phyloP scores from a whole-genome alignment of 2,888 invertebrate genomes.

The Ptilodon capucinus region DNA sequence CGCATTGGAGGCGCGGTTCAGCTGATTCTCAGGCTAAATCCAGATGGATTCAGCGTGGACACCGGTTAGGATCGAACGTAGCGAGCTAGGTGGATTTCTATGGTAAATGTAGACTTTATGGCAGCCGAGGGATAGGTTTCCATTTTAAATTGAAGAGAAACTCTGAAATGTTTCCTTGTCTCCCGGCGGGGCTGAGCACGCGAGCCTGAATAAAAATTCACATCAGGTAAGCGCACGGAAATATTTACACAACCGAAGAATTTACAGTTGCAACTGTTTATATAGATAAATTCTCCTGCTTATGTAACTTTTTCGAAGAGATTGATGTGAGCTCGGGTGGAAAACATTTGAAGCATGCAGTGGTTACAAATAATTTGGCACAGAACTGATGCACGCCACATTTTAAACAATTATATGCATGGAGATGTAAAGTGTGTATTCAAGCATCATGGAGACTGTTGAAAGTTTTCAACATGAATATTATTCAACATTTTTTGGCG shows the following conservation, averaged over 20 bases:
- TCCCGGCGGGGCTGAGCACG: constrained; percentile 62
- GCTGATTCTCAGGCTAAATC: constrained; percentile 68
- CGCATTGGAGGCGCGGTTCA: constrained; percentile 54
- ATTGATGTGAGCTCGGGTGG: constrained; percentile 17
- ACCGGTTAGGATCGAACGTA: constrained; percentile 73
- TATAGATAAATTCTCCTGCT: constrained; percentile 50
- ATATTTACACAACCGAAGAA: constrained; percentile 72
- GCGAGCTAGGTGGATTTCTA: constrained; percentile 74
- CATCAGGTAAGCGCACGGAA: constrained; percentile 66
- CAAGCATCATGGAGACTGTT: constrained; percentile 36
- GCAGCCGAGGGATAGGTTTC: constrained; percentile 79
- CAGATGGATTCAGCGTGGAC: constrained; percentile 75
- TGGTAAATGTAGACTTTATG: constrained; percentile 81
- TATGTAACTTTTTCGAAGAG: constrained; percentile 31
- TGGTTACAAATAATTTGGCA: background rate
- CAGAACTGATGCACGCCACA: background rate
- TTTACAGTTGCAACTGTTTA: constrained; percentile 53
- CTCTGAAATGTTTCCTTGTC: constrained; percentile 76
- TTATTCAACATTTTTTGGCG: constrained; percentile 65
- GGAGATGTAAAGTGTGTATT: constrained; percentile 6
- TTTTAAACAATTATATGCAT: background rate
- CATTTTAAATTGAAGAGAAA: constrained; percentile 81
- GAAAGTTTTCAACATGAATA: constrained; percentile 45
- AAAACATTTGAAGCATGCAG: background rate
- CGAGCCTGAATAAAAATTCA: constrained; percentile 75